phyloP scores from a whole-genome alignment of 2,797 vertebrate species.

The Poeciliopsis paucimaculata region DNA sequence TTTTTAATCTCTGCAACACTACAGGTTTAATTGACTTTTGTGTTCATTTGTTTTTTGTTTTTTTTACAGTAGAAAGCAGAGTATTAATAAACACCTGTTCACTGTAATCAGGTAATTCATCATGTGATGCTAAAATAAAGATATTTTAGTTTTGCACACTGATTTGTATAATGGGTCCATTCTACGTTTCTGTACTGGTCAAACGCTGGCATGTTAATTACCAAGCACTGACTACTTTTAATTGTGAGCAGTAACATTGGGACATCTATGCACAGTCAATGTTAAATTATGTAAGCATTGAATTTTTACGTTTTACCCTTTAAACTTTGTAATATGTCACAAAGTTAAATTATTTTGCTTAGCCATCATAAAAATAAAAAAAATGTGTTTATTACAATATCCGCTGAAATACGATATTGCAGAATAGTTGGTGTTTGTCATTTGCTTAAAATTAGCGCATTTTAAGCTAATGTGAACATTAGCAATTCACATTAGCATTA shows the following conservation, averaged over 20 bases:
- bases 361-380: background rate
- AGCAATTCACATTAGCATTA: too few species aligned
- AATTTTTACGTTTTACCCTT: background rate
- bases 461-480: too few species aligned
- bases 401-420: too few species aligned
- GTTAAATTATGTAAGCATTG: background rate
- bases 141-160: conserved; percentile 62
- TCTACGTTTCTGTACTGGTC: conserved; percentile 41
- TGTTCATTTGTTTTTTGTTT: conserved; percentile 14
- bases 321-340: background rate
- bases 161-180: conserved; percentile 52
- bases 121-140: conserved; percentile 66
- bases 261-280: background rate
- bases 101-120: conserved; percentile 62
- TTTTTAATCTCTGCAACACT: conserved; percentile 49
- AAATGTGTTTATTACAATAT: background rate
- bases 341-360: background rate
- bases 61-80: conserved; percentile 62
- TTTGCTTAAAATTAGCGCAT: too few species aligned
- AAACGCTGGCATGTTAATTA: background rate
- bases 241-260: conserved; percentile 26
- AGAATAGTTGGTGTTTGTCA: too few species aligned
- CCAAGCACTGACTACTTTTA: background rate
- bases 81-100: conserved; percentile 61
- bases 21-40: conserved; percentile 36